Conservation (phyloP, 2,113 vertebrate species). For the Sapajus apella region DNA sequence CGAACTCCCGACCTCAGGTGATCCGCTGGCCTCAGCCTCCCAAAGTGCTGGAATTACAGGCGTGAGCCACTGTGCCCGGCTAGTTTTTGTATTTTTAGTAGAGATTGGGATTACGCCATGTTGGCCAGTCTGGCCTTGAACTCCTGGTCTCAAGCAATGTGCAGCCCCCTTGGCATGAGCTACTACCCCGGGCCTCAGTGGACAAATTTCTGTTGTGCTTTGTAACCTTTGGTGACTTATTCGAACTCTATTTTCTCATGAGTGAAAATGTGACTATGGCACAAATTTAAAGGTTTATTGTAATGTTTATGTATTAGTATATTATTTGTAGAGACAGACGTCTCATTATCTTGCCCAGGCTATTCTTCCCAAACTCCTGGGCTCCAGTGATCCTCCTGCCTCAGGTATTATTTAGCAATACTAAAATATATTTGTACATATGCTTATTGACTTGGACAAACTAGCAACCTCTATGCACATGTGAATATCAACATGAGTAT, state of each 20-base stretch:
- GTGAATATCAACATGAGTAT: constrained; percentile 13
- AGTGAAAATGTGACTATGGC: not conserved
- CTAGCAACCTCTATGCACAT: not conserved
- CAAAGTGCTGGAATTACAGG: too few relatives aligned
- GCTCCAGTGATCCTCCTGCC: not conserved
- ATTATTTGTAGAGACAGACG: too few relatives aligned
- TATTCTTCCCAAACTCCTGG: not conserved
- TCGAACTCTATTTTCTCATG: not conserved
- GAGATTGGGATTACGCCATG: too few relatives aligned
- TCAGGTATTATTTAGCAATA: not conserved
- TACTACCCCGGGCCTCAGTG: too few relatives aligned
- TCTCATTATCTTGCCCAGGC: not conserved
- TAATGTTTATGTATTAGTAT: too few relatives aligned
- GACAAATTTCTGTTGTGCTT: not conserved
- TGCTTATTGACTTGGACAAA: constrained; percentile 19
- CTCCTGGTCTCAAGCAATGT: too few relatives aligned
- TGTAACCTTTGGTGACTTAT: not conserved
- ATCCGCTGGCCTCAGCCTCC: too few relatives aligned
- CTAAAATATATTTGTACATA: not conserved
- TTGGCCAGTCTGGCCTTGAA: too few relatives aligned
- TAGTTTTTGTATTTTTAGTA: too few relatives aligned
- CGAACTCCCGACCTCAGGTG: too few relatives aligned
- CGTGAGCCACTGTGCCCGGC: too few relatives aligned
- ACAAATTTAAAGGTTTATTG: not conserved
- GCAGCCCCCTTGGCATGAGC: too few relatives aligned